These are phyloP conservation scores for Salpingus planirostris DNA, from an alignment of 2,888 invertebrate genomes.

Conservation along the genomic window DNA sequence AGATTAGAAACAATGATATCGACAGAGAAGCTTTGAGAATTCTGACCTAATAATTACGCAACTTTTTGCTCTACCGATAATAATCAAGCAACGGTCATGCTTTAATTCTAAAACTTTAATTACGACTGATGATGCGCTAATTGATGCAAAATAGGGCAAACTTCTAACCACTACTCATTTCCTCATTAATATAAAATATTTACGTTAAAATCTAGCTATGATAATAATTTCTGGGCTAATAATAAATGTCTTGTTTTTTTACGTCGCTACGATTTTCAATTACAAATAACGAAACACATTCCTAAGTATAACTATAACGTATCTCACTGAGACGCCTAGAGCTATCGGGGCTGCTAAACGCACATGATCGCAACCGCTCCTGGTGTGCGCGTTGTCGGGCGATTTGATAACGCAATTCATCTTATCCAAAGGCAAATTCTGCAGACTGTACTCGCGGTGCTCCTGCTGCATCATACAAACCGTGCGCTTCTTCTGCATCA, in stretches of 20 bases:
- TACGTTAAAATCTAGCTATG: constrained; percentile 11
- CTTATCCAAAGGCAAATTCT: constrained; percentile 70
- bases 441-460: constrained; percentile 74
- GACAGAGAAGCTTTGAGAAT: too few relatives aligned
- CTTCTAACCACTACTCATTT: constrained; percentile 12
- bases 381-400: constrained; percentile 15
- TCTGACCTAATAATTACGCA: constrained; percentile 1
- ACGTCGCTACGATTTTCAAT: constrained; percentile 9
- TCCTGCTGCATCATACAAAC: constrained; percentile 73
- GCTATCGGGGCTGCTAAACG: constrained; percentile 10
- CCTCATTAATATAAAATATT: constrained; percentile 16
- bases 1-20: too few relatives aligned
- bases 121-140: too few relatives aligned
- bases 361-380: constrained; percentile 7
- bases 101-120: too few relatives aligned
- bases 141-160: constrained; percentile 16
- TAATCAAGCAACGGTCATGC: constrained; percentile 7
- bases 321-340: constrained; percentile 19
- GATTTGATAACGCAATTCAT: constrained; percentile 72
- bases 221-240: constrained; percentile 8
- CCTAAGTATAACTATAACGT: constrained; percentile 10
- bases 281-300: constrained; percentile 17
- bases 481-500: constrained; percentile 80
- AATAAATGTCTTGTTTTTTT: constrained; percentile 1
- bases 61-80: constrained; percentile 4